Conservation (phyloP, 2,888 invertebrate genomes). For the Sarcophaga subvicina region DNA sequence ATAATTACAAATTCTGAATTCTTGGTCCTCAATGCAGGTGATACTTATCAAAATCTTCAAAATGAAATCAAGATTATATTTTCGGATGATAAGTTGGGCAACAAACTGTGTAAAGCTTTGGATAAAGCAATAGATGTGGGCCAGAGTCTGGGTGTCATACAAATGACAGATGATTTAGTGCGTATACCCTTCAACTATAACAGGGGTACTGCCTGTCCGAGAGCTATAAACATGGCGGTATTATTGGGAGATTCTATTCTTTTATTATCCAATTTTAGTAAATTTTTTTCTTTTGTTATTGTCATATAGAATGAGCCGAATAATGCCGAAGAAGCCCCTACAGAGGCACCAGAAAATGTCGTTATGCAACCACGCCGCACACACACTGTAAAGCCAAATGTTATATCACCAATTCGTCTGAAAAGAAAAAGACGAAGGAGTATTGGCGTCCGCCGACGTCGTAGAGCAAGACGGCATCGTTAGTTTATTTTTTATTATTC, state of each 20-base stretch:
- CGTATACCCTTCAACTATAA: conserved; percentile 64
- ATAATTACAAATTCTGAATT: too few species aligned
- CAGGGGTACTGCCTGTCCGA: neutral
- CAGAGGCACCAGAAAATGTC: neutral
- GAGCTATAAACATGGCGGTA: too few species aligned
- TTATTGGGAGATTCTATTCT: too few species aligned
- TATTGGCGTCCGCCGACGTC: neutral
- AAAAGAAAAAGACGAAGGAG: neutral
- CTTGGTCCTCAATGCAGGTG: conserved; percentile 62
- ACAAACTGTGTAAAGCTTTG: conserved; percentile 41
- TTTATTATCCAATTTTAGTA: neutral
- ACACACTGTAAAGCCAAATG: neutral
- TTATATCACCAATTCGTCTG: neutral
- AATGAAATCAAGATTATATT: conserved; percentile 60
- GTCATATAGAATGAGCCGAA: neutral
- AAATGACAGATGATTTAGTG: conserved; percentile 57
- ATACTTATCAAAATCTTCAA: conserved; percentile 68
- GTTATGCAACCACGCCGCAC: neutral
- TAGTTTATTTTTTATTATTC: neutral
- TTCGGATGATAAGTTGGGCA: conserved; percentile 37
- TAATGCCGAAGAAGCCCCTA: neutral
- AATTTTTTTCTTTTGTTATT: neutral
- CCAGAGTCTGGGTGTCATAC: conserved; percentile 66
- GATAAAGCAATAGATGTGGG: conserved; percentile 64
- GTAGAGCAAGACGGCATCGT: conserved; percentile 13